Evolutionary conservation across 2,113 vertebrate genomes (phyloP), one percentile per base, ranked within the genome.

Genomic region (Illadopsis cleaveri): DNA sequence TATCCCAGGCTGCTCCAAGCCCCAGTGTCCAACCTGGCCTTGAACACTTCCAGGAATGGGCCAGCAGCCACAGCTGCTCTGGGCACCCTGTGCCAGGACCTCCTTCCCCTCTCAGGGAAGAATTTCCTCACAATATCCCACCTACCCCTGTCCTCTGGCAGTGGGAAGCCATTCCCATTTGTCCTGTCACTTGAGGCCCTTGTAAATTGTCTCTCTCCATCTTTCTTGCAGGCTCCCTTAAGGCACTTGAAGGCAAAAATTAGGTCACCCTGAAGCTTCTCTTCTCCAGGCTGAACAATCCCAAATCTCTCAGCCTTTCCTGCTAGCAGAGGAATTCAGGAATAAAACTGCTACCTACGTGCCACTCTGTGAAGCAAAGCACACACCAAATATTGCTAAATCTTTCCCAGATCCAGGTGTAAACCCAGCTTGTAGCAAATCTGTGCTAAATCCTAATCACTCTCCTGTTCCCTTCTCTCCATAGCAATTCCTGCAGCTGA

Each of bases 41-140:
- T n/a, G 54, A 23, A 1, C 61, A 61, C 47, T 35, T 0, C 61
- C 70, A 47, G 62, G 47, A 54, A 89, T 45, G 30, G 33, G 30
- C n/a, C n/a, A n/a, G 9, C 61, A 89, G 53, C 53, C 61, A 15
- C 69, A 75, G 38, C 77, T 82, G 0, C 77, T 73, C 69, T 58
- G 58, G 27, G 37, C 19, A 44, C 1, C 19, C n/a, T 75, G 28
- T 60, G 30, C 45, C 38, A 89, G 22, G 58, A 33, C 20, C 28
- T 58, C 1, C 0, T 13, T 20, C 3, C 2, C 3, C 61, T 60
- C 17, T 1, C 30, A 47, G 7, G 38, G 30, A 75, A 31, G 1
- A 18, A 89, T 75, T 68, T 3, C n/a, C 38, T 30, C 45, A 11
- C 13, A 40, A 5, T 12, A 61, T 61, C 4, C 5, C 45, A 40